These are phyloP conservation scores for Ephydatia muelleri DNA, from an alignment of 37 sponge, comb jelly and placozoan species.

Conservation along the genomic window DNA sequence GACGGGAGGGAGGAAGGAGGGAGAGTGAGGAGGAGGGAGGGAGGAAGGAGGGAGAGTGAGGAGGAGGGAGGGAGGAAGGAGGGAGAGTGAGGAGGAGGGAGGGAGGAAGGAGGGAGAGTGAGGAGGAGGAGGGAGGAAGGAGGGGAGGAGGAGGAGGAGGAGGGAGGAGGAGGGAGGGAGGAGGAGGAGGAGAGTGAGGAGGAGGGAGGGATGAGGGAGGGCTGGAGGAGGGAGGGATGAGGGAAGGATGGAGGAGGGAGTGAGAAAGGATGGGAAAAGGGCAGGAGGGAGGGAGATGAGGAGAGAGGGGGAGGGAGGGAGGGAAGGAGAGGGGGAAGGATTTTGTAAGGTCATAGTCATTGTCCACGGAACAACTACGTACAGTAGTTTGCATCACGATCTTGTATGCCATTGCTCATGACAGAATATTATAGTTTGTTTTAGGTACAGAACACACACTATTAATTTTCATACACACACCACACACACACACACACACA, in stretches of 20 bases:
- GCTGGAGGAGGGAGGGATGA: not conserved
- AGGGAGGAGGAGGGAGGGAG: conserved; percentile 4
- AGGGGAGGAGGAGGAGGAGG: not conserved
- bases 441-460: too few relatives aligned
- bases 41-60: not conserved
- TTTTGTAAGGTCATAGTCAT: too few relatives aligned
- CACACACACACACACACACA: too few relatives aligned
- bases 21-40: not conserved
- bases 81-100: not conserved
- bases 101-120: not conserved
- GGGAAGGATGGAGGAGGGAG: conserved; percentile 1
- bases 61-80: not conserved
- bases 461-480: too few relatives aligned
- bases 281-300: not conserved
- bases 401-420: too few relatives aligned
- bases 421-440: too few relatives aligned
- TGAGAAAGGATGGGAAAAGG: not conserved
- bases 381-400: too few relatives aligned
- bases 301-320: conserved; percentile 6
- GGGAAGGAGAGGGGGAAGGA: not conserved
- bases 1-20: not conserved
- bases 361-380: too few relatives aligned
- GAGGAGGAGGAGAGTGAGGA: not conserved
- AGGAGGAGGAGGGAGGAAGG: not conserved
- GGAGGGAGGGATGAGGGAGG: not conserved